Conservation (phyloP, 2,113 vertebrate genomes). For the Mus musculus region GRCm39 chr17:14972501-14973000, state of each 20-base stretch:
- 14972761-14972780: accelerated
- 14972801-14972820: no score
- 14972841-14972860: neutral
- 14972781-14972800: no score
- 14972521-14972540: neutral
- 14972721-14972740: neutral
- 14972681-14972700: no score
- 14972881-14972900: neutral
- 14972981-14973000: no score
- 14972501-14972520: neutral
- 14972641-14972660: neutral
- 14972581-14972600: neutral
- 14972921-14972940: neutral
- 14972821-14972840: neutral
- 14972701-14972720: neutral
- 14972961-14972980: neutral
- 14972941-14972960: neutral
- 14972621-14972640: neutral
- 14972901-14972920: no score
- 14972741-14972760: neutral
- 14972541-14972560: no score
- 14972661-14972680: neutral
- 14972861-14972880: no score
- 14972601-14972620: neutral
- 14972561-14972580: neutral